Evolutionary conservation across 2,113 vertebrate species (phyloP), one percentile per base, ranked within the genome.

Genomic region (Hylia prasina): DNA sequence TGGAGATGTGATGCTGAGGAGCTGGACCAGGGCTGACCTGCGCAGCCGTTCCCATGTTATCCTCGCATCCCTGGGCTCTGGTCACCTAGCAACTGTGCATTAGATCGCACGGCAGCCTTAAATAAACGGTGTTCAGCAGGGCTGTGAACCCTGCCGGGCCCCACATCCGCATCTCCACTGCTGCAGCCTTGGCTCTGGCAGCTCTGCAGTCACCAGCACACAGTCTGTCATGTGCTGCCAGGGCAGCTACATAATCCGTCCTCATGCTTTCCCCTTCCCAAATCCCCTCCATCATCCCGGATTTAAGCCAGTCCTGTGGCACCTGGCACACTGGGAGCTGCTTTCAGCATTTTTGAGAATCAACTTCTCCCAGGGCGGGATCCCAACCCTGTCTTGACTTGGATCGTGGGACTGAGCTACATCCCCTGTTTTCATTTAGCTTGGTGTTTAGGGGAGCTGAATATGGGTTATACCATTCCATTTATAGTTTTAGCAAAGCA

Each of bases 1-100:
- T 48, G 56, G 65, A 27, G 84, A 42, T 0, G 7, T 0, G 56
- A 40, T 50, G 84, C 77, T 33, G 81, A 81, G 30, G 65, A 91
- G 87, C 87, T 79, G 90, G 90, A 81, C 83, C 56, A 54, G 64
- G 28, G 35, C 82, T 92, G 89, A 92, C 94, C 93, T 42, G 57
- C 7, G 1, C 65, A 68, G 91, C 79, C 14, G 0, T 79, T 79
- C 79, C 44, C 44, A 3, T 0, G 3, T 80, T 90, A 60, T 69
- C 71, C 31, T 28, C 21, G 11, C 76, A 87, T 54, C 82, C 78
- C 90, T 65, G 73, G 30, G 77, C 77, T 93, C 65, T 3, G 40
- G 95, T 97, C 94, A 95, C 96, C 94, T 96, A 94, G 95, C 94
- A 93, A 95, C 95, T 48, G 66, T 57, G 92, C 90, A 69, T 82